phyloP scores from a whole-genome alignment of 2,113 vertebrate genomes.

The Carassius auratus region DNA sequence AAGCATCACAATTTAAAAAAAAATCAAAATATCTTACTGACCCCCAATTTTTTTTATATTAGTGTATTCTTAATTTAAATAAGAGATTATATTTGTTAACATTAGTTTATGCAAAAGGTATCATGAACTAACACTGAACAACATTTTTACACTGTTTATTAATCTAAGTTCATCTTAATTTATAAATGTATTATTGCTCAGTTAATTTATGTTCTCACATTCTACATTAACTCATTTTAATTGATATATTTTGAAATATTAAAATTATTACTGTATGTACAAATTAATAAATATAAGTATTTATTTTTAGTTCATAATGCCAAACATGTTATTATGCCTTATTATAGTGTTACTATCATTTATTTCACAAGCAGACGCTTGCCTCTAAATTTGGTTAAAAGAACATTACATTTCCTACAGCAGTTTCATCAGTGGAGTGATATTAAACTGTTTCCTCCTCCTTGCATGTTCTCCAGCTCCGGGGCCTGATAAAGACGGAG shows the following conservation, averaged over 20 bases:
- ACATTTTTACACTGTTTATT: neutral
- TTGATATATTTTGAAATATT: neutral
- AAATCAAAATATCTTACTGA: neutral
- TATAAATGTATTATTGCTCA: neutral
- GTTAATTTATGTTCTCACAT: neutral
- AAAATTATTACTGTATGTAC: too few species aligned
- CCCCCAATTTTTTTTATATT: neutral
- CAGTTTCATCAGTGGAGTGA: conserved; percentile 1
- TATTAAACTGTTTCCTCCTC: conserved; percentile 54
- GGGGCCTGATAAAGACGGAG: conserved; percentile 85
- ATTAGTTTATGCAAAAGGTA: neutral
- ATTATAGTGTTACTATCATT: neutral
- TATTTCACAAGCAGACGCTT: neutral
- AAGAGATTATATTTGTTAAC: neutral
- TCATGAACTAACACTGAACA: neutral
- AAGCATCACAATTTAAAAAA: neutral
- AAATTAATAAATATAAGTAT: too few species aligned
- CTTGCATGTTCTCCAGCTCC: conserved; percentile 84
- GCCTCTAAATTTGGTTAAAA: neutral
- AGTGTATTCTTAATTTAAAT: neutral
- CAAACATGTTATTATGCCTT: neutral
- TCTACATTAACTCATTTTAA: too few species aligned
- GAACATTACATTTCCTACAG: neutral
- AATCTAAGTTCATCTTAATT: too few species aligned
- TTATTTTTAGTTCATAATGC: neutral